A percentile compares a stretch with the other conserved stretches of the same genome.
These are phyloP conservation scores for Mola mola DNA, from an alignment of 2,113 vertebrate genomes.

Conservation along the genomic window DNA sequence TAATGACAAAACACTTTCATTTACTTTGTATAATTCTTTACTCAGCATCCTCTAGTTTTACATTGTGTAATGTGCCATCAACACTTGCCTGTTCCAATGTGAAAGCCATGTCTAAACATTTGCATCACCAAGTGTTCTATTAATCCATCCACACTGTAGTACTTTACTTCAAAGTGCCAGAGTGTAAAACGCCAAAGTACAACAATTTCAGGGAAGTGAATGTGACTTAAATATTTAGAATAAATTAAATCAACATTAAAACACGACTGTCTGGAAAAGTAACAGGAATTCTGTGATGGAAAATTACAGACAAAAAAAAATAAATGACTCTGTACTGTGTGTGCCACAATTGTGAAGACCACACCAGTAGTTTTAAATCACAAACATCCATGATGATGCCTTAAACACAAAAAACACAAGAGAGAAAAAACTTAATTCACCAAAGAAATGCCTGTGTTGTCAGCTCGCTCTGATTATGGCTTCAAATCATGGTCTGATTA, in stretches of 20 bases:
- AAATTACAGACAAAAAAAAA: not conserved
- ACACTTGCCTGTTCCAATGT: slow-evolving; percentile 18
- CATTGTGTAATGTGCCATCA: slow-evolving; percentile 34
- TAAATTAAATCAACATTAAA: slow-evolving; percentile 50
- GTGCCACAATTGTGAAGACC: slow-evolving; percentile 18
- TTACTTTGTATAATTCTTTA: slow-evolving; percentile 35
- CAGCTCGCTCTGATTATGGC: slow-evolving; percentile 32
- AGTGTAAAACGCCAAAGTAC: slow-evolving; percentile 40
- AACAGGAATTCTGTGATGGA: slow-evolving; percentile 1
- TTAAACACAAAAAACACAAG: slow-evolving; percentile 1
- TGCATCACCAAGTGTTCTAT: not conserved
- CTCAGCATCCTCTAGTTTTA: slow-evolving; percentile 29
- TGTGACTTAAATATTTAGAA: slow-evolving; percentile 54
- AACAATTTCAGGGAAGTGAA: slow-evolving; percentile 16
- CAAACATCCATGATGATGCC: not conserved
- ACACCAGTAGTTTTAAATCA: slow-evolving; percentile 13
- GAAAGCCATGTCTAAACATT: slow-evolving; percentile 15
- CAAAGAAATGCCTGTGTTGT: slow-evolving; percentile 16
- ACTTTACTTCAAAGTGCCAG: slow-evolving; percentile 40
- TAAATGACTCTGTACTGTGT: not conserved
- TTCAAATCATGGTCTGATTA: slow-evolving; percentile 23
- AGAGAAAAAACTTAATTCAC: too few relatives aligned
- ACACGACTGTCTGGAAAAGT: slow-evolving; percentile 18
- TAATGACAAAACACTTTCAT: slow-evolving; percentile 35
- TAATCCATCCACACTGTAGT: not conserved